These are phyloP conservation scores for Cephalotes varians DNA, from an alignment of 2,888 invertebrate species.

Conservation along the genomic window DNA sequence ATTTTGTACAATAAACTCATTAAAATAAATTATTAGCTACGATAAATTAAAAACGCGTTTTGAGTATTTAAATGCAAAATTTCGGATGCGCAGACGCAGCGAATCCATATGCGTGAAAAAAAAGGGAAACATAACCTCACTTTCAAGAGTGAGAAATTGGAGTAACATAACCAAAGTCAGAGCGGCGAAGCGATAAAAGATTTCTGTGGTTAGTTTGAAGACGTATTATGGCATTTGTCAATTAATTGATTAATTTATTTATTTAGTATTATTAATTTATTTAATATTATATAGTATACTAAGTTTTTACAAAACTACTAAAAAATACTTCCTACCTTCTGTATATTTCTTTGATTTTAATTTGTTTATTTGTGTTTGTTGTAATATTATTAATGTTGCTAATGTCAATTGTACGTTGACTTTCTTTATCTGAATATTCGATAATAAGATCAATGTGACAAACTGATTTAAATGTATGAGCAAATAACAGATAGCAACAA, in stretches of 20 bases:
- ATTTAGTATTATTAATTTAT: background rate
- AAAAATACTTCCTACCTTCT: background rate
- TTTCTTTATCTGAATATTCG: background rate
- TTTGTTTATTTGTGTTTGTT: slow-evolving; percentile 9
- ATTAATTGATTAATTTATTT: background rate
- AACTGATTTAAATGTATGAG: background rate
- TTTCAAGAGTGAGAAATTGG: background rate
- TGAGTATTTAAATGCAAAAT: background rate
- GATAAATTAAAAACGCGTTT: background rate
- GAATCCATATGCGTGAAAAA: background rate
- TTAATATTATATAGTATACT: background rate
- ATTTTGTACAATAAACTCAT: background rate
- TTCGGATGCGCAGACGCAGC: background rate
- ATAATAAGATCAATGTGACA: background rate
- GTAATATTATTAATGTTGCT: background rate
- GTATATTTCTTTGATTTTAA: background rate
- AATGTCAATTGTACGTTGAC: background rate
- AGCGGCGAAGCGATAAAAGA: background rate
- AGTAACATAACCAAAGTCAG: background rate
- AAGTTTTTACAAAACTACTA: background rate
- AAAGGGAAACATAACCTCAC: slow-evolving; percentile 2
- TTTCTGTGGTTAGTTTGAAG: background rate
- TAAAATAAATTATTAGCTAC: background rate
- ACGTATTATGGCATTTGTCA: slow-evolving; percentile 13
- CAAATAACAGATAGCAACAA: background rate